Evolutionary conservation across 2,113 vertebrate species (phyloP).

Genomic region (Siniperca chuatsi): DNA sequence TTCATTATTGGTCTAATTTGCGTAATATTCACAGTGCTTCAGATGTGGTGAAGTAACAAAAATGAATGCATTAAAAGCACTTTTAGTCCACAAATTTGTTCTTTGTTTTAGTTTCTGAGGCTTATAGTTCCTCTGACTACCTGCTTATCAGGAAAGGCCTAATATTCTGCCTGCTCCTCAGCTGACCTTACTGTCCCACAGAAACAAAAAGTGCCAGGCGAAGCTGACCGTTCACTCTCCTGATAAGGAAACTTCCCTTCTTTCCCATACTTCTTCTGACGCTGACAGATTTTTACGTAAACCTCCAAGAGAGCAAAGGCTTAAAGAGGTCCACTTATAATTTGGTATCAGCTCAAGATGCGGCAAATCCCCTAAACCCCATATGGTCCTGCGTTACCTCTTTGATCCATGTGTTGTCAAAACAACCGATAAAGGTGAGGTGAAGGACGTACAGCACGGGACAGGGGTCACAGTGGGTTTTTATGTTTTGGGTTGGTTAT

Average conservation of each 20-base stretch:
- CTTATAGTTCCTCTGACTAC: not conserved
- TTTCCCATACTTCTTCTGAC: constrained; percentile 11
- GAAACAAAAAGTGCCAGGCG: not conserved
- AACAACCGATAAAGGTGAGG: constrained; percentile 27
- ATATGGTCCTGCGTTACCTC: constrained; percentile 28
- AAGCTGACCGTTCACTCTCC: not conserved
- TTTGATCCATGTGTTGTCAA: constrained; percentile 47
- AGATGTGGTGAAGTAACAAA: not conserved
- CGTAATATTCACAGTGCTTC: not conserved
- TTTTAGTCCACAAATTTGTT: not conserved
- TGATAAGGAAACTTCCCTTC: not conserved
- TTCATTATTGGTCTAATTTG: not conserved
- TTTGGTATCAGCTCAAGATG: constrained; percentile 53
- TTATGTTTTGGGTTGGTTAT: not conserved
- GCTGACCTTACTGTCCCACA: not conserved
- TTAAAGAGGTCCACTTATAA: constrained; percentile 39
- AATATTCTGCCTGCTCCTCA: not conserved
- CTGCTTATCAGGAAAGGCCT: too few species aligned
- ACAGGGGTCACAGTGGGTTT: not conserved
- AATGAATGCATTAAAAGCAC: not conserved
- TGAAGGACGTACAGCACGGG: not conserved
- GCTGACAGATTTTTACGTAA: not conserved
- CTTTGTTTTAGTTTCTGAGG: not conserved
- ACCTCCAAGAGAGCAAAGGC: constrained; percentile 5
- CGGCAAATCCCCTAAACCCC: constrained; percentile 44